Conservation (phyloP, 2,888 invertebrate species). For the Cerastis rubricosa region DNA sequence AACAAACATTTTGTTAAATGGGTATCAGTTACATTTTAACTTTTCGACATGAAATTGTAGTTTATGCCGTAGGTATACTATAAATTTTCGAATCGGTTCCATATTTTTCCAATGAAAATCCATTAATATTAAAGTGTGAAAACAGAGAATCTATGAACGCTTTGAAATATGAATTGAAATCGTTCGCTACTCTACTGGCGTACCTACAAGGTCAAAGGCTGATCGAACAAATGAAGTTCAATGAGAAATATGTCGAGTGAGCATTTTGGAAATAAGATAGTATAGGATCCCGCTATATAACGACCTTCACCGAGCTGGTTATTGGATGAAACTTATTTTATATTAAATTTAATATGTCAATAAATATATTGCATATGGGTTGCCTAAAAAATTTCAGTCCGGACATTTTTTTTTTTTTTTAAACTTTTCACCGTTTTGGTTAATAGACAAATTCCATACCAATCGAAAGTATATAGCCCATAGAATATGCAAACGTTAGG, state of each 20-base stretch:
- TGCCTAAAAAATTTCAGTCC: too few species aligned
- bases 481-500: too few species aligned
- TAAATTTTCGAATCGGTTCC: constrained; percentile 14
- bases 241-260: constrained; percentile 12
- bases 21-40: constrained; percentile 45
- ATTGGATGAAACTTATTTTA: too few species aligned
- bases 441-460: too few species aligned
- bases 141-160: constrained; percentile 34
- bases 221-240: constrained; percentile 44
- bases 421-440: too few species aligned
- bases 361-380: too few species aligned
- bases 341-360: too few species aligned
- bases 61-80: neutral
- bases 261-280: constrained; percentile 22
- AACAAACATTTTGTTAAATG: constrained; percentile 48
- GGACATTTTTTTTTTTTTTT: too few species aligned
- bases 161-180: constrained; percentile 55
- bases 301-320: too few species aligned
- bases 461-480: too few species aligned
- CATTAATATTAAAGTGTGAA: constrained; percentile 44
- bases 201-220: constrained; percentile 26
- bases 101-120: constrained; percentile 43
- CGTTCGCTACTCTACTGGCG: constrained; percentile 24
- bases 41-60: constrained; percentile 15
- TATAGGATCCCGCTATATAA: too few species aligned